A percentile compares a stretch with the other conserved stretches of the same genome.
Conservation (phyloP, 2,113 vertebrate species). For the Tragelaphus strepsiceros region DNA sequence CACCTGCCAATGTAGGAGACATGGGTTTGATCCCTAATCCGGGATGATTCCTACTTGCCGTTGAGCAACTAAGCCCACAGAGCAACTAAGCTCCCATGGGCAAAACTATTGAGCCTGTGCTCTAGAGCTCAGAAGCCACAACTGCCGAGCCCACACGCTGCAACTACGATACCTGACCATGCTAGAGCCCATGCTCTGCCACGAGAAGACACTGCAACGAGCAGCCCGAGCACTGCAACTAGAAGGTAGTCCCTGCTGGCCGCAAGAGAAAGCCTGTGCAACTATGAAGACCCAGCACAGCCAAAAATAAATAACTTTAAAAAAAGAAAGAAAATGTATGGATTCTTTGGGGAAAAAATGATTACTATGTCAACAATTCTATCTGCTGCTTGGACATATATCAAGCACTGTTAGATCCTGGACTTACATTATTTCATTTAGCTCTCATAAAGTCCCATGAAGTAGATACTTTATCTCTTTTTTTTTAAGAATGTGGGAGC, state of each 20-base stretch:
- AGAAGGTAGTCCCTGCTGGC: not conserved
- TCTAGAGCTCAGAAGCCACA: not conserved
- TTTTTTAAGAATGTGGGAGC: not conserved
- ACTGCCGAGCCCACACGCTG: not conserved
- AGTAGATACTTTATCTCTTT: not conserved
- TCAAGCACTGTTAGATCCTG: not conserved
- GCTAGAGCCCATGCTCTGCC: not conserved
- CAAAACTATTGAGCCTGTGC: not conserved
- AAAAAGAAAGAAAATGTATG: not conserved
- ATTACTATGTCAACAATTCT: not conserved
- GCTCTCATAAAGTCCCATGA: not conserved
- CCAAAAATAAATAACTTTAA: not conserved
- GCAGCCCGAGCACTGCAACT: rapidly evolving
- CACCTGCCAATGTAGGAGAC: not conserved
- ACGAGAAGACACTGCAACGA: not conserved
- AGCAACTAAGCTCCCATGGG: not conserved
- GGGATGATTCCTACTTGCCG: not conserved
- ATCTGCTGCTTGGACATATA: not conserved
- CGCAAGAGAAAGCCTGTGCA: not conserved
- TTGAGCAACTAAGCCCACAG: not conserved
- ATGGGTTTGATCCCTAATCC: not conserved
- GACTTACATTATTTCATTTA: not conserved
- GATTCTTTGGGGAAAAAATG: not conserved
- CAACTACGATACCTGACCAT: not conserved
- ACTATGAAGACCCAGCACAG: not conserved